Evolutionary conservation across 2,888 invertebrate species (phyloP).

Genomic region (Microchrysa polita): DNA sequence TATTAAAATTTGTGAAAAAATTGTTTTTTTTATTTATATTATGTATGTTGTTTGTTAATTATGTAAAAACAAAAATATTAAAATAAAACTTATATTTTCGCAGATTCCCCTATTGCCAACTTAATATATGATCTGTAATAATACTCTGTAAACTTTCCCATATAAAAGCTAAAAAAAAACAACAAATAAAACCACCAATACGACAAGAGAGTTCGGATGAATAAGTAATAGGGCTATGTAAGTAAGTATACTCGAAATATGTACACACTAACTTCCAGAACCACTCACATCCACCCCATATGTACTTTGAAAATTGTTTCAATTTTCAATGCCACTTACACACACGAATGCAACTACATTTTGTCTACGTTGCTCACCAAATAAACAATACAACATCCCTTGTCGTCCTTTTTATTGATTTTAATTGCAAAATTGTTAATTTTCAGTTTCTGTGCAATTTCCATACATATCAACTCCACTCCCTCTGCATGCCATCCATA

Average conservation of each 20-base stretch:
- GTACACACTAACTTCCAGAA: background rate
- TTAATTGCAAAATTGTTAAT: conserved; percentile 65
- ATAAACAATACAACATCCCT: conserved; percentile 35
- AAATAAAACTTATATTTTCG: too few species aligned
- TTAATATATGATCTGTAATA: too few species aligned
- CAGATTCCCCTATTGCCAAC: too few species aligned
- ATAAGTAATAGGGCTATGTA: background rate
- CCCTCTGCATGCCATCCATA: background rate
- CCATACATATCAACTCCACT: conserved; percentile 35
- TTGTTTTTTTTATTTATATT: too few species aligned
- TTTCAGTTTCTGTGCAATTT: conserved; percentile 53
- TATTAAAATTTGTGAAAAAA: too few species aligned
- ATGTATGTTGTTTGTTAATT: too few species aligned
- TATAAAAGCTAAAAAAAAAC: conserved; percentile 7
- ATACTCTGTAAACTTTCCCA: background rate
- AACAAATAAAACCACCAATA: conserved; percentile 26
- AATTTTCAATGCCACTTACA: conserved; percentile 28
- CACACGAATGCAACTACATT: conserved; percentile 1
- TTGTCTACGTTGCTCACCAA: conserved; percentile 10
- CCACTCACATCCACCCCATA: background rate
- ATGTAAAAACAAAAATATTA: too few species aligned
- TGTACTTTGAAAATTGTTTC: background rate
- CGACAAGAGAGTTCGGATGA: background rate
- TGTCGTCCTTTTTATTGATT: conserved; percentile 58
- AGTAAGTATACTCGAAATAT: background rate